phyloP scores from a whole-genome alignment of 2,888 invertebrate species.

The Hirtodrosophila cameraria region DNA sequence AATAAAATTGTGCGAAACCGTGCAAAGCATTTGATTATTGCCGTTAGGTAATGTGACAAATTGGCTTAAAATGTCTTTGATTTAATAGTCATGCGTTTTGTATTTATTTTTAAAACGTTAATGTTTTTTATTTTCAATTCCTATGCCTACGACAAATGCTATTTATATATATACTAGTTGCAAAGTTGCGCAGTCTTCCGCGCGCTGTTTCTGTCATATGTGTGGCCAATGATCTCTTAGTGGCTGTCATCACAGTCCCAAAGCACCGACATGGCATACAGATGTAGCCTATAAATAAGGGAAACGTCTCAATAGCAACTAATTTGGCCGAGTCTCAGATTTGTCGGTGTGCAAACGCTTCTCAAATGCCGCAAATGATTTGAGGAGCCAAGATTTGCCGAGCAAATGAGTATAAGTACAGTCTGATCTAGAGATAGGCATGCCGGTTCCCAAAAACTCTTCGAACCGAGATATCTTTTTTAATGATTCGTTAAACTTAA shows the following conservation, averaged over 20 bases:
- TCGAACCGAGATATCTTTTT: no score
- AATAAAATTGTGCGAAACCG: constrained; percentile 5
- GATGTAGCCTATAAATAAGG: constrained; percentile 68
- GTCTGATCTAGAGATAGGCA: no score
- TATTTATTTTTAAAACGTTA: constrained; percentile 27
- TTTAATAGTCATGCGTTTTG: constrained; percentile 9
- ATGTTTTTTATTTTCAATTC: constrained; percentile 18
- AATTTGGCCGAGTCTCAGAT: constrained; percentile 45
- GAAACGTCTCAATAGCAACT: constrained; percentile 68
- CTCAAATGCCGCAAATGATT: constrained; percentile 35
- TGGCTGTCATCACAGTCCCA: constrained; percentile 54
- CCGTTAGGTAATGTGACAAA: constrained; percentile 21
- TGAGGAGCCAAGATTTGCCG: constrained; percentile 11
- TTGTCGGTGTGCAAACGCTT: constrained; percentile 19
- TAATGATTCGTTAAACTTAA: no score
- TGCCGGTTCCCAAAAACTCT: no score
- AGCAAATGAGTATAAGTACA: constrained; percentile 1
- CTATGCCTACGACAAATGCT: constrained; percentile 49
- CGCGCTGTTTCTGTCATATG: constrained; percentile 17
- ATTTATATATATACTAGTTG: constrained; percentile 67
- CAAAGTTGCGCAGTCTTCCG: constrained; percentile 63
- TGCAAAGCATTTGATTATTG: background rate
- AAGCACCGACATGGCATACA: constrained; percentile 27
- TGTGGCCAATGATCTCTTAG: constrained; percentile 74
- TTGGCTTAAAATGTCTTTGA: constrained; percentile 11